Percentiles rank a stretch among this genome's conserved stretches.
These are phyloP conservation scores for Eulemur rufifrons DNA, from an alignment of 2,113 vertebrate species.

Conservation along the genomic window DNA sequence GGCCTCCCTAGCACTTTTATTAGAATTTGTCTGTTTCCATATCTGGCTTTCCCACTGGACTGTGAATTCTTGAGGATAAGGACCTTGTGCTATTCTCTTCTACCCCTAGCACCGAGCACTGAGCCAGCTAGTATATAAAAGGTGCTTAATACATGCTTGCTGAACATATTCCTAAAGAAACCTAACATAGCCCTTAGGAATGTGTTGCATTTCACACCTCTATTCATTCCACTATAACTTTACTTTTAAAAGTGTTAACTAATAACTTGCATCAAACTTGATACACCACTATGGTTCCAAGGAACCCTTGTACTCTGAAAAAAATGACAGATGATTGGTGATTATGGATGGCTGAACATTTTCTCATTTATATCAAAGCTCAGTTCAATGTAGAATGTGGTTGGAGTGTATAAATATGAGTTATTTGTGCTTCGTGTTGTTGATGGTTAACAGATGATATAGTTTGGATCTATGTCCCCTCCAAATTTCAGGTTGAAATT, in stretches of 20 bases:
- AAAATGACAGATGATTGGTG: neutral
- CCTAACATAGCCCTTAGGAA: neutral
- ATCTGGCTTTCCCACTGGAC: neutral
- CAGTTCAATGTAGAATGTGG: neutral
- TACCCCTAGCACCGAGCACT: neutral
- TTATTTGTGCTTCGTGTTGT: neutral
- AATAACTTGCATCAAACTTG: constrained; percentile 15
- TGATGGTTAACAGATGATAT: neutral
- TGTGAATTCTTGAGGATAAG: neutral
- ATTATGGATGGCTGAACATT: neutral
- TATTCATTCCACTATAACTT: neutral
- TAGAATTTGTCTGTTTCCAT: neutral
- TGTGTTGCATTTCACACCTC: neutral
- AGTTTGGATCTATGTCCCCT: no score
- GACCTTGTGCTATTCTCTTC: neutral
- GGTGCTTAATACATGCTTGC: constrained; percentile 2
- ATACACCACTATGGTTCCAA: neutral
- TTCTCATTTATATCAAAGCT: constrained; percentile 28
- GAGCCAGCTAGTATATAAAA: neutral
- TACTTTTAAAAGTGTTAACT: constrained; percentile 4
- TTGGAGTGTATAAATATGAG: neutral
- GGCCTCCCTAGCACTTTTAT: neutral
- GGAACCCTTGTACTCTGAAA: neutral
- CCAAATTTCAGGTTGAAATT: no score
- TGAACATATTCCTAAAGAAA: neutral